These are phyloP conservation scores for Delia radicum DNA, from an alignment of 1,140 invertebrate species.

Conservation along the genomic window DNA sequence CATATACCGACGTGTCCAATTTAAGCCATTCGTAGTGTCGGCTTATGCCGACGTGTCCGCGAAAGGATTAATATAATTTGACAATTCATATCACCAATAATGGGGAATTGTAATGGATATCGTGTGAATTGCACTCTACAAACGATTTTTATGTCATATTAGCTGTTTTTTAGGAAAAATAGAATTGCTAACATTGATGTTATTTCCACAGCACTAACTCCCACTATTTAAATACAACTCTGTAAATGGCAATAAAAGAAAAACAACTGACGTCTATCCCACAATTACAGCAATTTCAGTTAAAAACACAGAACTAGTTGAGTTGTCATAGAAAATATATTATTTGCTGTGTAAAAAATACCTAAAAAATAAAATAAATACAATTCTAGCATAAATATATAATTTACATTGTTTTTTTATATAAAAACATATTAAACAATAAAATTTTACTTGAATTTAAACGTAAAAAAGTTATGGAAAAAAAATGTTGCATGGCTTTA, in stretches of 20 bases:
- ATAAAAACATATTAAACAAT: not conserved
- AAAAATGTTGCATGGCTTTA: too few relatives aligned
- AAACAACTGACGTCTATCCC: not conserved
- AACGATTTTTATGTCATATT: too few relatives aligned
- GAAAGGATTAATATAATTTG: too few relatives aligned
- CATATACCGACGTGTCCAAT: too few relatives aligned
- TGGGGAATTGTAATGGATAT: too few relatives aligned
- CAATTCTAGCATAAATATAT: too few relatives aligned
- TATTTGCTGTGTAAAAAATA: not conserved
- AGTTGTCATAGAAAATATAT: constrained; percentile 27
- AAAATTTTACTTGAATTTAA: not conserved
- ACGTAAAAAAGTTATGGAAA: not conserved
- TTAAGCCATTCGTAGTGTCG: too few relatives aligned
- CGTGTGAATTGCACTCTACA: too few relatives aligned
- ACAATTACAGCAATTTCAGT: not conserved
- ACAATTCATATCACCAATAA: too few relatives aligned
- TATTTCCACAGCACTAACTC: not conserved
- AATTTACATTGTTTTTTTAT: not conserved
- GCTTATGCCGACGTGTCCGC: too few relatives aligned
- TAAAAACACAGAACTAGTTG: constrained; percentile 33
- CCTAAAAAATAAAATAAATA: not conserved
- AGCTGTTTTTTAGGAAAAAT: too few relatives aligned
- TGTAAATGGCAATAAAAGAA: not conserved
- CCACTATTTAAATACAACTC: not conserved
- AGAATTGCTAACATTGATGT: too few relatives aligned